Evolutionary conservation across 2,888 invertebrate genomes (phyloP).

Genomic region (Melanostoma mellinum): DNA sequence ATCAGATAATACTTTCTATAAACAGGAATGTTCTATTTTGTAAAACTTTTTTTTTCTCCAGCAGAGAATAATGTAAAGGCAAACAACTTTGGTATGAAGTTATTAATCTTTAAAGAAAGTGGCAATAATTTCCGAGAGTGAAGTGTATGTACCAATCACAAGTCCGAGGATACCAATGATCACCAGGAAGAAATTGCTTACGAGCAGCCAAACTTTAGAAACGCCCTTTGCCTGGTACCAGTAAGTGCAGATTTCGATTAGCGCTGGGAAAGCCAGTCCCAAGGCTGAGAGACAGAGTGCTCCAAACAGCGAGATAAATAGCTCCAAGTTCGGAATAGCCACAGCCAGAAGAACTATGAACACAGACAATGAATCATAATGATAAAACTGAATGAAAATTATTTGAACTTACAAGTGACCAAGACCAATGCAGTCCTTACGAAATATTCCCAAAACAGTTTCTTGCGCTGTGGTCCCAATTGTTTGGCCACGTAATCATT

Average conservation of each 20-base stretch:
- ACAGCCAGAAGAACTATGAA: constrained; percentile 91
- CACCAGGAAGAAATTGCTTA: constrained; percentile 86
- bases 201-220: constrained; percentile 84
- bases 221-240: constrained; percentile 87
- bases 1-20: constrained; percentile 67
- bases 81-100: constrained; percentile 11
- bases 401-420: constrained; percentile 90
- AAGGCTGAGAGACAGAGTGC: constrained; percentile 94
- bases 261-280: constrained; percentile 94
- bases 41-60: constrained; percentile 36
- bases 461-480: constrained; percentile 85
- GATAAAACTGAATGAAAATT: neutral
- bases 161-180: constrained; percentile 87
- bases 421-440: constrained; percentile 90
- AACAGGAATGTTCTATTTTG: constrained; percentile 69
- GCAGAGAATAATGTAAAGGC: neutral
- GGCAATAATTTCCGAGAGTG: constrained; percentile 85
- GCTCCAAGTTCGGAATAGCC: constrained; percentile 91
- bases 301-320: constrained; percentile 92
- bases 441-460: constrained; percentile 88
- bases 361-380: neutral
- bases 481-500: constrained; percentile 87
- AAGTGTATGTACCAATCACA: constrained; percentile 87
- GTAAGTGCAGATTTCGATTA: constrained; percentile 92
- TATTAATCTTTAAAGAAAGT: constrained; percentile 82